Base-by-base conservation (phyloP, 2,888 invertebrate species). In the Hemicrepidius hirtus region DNA sequence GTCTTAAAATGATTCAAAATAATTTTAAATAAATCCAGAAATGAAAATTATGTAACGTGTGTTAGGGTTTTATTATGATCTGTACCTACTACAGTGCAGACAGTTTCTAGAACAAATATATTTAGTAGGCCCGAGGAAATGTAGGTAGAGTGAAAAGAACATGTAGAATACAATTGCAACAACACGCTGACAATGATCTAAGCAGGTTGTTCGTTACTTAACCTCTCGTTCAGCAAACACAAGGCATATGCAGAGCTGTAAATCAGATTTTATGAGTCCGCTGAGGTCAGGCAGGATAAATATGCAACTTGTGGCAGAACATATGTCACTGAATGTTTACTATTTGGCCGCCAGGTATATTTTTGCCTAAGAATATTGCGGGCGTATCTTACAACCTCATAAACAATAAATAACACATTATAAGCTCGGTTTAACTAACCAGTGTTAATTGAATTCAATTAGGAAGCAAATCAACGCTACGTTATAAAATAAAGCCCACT, bases 251-350 rank as follows among this genome's bases (percentile, higher is more conserved):
- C 60, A 60, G 24, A 41, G 44, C 53, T 35, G 63, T 69, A 69
- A 69, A 69, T 69, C 55, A 63, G 49, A 69, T 69, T 69, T 69
- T 69, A 64, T 63, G 69, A 53, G 63, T 35, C 13, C 32, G 55
- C 24, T 44, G 69, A 69, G 41, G 55, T 69, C 57, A 57, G 41
- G n/a, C 53, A 67, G 57, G 21, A 55, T 67, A 67, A 57, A 67
- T 57, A 67, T 57, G 67, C 57, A 67, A 57, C 57, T 57, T 67
- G 67, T 44, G 57, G 67, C 53, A 16, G 40, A 67, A 46, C 65
- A 53, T 55, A 53, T 65, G 65, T 53, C 53, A 53, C 65, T 65
- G 21, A 32, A 65, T 53, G 65, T 65, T 65, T 53, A 55, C 55
- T 65, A 53, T 65, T 60, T 60, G 13, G 41, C 41, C 44, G 13